These are phyloP conservation scores for Napeogenes sylphis DNA, from an alignment of 2,888 invertebrate genomes.

Conservation along the genomic window DNA sequence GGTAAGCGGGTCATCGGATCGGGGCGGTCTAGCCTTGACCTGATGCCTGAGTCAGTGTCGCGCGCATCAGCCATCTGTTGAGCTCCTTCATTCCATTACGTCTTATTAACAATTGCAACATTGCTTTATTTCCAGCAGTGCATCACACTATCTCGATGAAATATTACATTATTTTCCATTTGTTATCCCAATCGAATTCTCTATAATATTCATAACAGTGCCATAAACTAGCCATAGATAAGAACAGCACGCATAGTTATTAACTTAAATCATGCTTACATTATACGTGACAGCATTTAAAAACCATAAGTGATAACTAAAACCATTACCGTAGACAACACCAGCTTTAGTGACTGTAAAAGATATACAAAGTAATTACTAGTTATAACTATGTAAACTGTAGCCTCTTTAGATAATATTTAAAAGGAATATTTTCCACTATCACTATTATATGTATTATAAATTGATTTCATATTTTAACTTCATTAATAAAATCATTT, in stretches of 20 bases:
- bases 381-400: too few species aligned
- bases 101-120: slow-evolving; percentile 30
- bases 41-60: slow-evolving; percentile 44
- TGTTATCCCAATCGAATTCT: too few species aligned
- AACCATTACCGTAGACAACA: slow-evolving; percentile 29
- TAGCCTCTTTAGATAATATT: too few species aligned
- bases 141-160: background rate
- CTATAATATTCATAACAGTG: slow-evolving; percentile 6
- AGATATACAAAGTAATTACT: slow-evolving; percentile 1
- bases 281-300: slow-evolving; percentile 21
- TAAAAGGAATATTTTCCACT: background rate
- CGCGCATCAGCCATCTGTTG: slow-evolving; percentile 29
- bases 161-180: too few species aligned
- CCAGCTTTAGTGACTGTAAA: slow-evolving; percentile 14
- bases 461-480: too few species aligned
- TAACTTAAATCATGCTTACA: slow-evolving; percentile 15
- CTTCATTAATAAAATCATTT: too few species aligned
- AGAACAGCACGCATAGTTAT: slow-evolving; percentile 21
- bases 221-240: slow-evolving; percentile 14
- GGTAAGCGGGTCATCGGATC: slow-evolving; percentile 57
- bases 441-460: too few species aligned
- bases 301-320: slow-evolving; percentile 23
- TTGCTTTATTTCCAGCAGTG: slow-evolving; percentile 24
- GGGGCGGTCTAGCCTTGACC: slow-evolving; percentile 50
- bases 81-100: slow-evolving; percentile 22